Conservation (phyloP, 2,113 vertebrate species). For the Chaetura pelagica region DNA sequence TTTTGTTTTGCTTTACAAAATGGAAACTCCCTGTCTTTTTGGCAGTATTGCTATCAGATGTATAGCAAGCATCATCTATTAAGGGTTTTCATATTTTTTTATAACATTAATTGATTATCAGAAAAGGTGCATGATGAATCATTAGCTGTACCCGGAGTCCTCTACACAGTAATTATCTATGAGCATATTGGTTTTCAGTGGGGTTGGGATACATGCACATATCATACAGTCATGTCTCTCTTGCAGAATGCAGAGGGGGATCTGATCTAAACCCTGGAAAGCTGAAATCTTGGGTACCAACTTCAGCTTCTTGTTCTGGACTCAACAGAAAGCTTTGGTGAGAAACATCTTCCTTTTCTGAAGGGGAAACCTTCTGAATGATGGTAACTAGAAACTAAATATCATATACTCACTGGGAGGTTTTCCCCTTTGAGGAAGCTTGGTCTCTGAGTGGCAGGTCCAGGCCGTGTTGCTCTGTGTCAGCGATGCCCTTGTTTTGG, state of each 20-base stretch:
- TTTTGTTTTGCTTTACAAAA: neutral
- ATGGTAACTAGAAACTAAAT: neutral
- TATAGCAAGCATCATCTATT: neutral
- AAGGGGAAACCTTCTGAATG: neutral
- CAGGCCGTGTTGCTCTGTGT: neutral
- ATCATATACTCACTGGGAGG: neutral
- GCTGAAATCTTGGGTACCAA: neutral
- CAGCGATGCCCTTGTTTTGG: rapidly evolving
- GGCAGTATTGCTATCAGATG: neutral
- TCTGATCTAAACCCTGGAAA: neutral
- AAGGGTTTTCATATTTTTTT: neutral
- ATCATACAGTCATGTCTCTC: neutral
- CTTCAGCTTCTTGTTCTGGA: neutral
- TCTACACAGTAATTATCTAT: neutral
- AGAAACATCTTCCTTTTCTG: neutral
- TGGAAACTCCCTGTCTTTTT: neutral
- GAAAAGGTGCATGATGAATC: neutral
- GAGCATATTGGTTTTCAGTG: neutral
- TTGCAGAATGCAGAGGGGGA: neutral
- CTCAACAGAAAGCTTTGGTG: neutral
- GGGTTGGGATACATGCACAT: neutral
- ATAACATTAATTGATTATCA: neutral
- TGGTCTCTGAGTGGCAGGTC: neutral
- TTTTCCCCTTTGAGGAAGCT: neutral
- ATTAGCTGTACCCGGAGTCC: neutral